phyloP scores from a whole-genome alignment of 2,113 vertebrate species.

The Puma concolor region DNA sequence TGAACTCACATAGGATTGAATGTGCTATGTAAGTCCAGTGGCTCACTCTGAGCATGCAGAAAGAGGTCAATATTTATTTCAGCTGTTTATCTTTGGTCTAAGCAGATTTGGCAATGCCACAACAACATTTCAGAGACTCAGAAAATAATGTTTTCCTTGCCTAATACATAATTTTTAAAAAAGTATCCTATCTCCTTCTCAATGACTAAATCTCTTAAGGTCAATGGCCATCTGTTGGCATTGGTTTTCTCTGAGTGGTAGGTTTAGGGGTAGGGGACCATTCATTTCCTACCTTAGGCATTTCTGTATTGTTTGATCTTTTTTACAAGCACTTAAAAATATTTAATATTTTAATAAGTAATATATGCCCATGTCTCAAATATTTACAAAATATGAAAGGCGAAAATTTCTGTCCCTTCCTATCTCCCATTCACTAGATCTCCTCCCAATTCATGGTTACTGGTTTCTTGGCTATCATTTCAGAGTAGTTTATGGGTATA shows the following conservation, averaged over 20 bases:
- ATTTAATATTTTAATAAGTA: conserved; percentile 32
- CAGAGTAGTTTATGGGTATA: not conserved
- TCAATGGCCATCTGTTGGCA: not conserved
- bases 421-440: not conserved
- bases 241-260: not conserved
- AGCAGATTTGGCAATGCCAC: not conserved
- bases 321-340: not conserved
- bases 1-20: not conserved
- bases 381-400: not conserved
- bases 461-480: not conserved
- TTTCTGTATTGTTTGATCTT: not conserved
- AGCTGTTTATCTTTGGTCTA: not conserved
- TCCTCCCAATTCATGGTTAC: not conserved
- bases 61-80: not conserved
- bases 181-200: conserved; percentile 13
- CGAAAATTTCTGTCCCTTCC: not conserved
- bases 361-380: not conserved
- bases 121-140: not conserved
- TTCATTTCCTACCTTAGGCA: not conserved
- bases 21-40: not conserved
- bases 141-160: not conserved
- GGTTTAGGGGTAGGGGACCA: not conserved
- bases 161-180: not conserved
- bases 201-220: not conserved
- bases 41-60: not conserved